A percentile compares a stretch with the other conserved stretches of the same genome.
Evolutionary conservation across 1,140 invertebrate genomes (phyloP).

Genomic region (Lordiphosa clarofinis): DNA sequence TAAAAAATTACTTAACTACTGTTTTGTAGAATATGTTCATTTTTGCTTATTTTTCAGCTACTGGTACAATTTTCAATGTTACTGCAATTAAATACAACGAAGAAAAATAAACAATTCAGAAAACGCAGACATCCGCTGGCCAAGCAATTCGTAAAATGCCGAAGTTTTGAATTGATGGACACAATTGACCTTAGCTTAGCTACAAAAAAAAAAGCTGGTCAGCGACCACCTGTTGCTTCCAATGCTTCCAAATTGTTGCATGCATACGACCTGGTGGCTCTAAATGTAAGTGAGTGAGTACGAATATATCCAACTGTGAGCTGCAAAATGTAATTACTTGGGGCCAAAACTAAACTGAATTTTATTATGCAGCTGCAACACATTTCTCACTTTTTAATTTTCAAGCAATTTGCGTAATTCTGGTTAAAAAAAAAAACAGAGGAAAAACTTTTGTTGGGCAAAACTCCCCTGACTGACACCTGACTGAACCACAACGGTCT

Average conservation of each 20-base stretch:
- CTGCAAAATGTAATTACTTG: conserved; percentile 2
- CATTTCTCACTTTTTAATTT: conserved; percentile 33
- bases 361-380: conserved; percentile 33
- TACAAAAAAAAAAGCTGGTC: conserved; percentile 1
- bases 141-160: conserved; percentile 45
- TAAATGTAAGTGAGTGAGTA: too few relatives aligned
- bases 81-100: conserved; percentile 29
- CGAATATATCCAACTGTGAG: background rate
- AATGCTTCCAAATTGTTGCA: conserved; percentile 10
- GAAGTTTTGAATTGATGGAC: conserved; percentile 49
- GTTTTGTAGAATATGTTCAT: too few relatives aligned
- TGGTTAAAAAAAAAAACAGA: conserved; percentile 15
- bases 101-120: conserved; percentile 7
- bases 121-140: conserved; percentile 47
- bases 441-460: background rate
- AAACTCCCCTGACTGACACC: conserved; percentile 26
- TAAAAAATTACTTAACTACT: too few relatives aligned
- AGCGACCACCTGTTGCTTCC: conserved; percentile 44
- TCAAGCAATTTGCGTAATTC: conserved; percentile 43
- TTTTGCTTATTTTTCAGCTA: too few relatives aligned
- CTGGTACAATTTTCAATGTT: conserved; percentile 39
- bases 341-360: background rate
- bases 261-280: background rate
- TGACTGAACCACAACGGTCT: conserved; percentile 52
- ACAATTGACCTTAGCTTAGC: conserved; percentile 53